A percentile compares a stretch with the other conserved stretches of the same genome.
These are phyloP conservation scores for Branchipolynoe longqiensis DNA, from an alignment of 2,888 invertebrate genomes.

Conservation along the genomic window DNA sequence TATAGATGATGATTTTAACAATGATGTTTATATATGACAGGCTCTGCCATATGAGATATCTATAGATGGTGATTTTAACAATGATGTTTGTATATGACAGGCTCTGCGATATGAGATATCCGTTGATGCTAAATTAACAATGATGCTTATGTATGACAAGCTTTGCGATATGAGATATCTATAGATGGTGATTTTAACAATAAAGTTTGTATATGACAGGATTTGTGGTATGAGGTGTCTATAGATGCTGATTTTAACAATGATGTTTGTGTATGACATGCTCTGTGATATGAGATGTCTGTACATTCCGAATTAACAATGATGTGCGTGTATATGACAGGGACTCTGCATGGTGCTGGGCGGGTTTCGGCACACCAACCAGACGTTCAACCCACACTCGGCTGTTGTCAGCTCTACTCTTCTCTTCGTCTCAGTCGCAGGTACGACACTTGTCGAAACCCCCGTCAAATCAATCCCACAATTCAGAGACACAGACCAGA, in stretches of 20 bases:
- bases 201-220: not conserved
- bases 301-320: no score
- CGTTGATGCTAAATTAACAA: no score
- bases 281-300: not conserved
- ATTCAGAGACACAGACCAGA: no score
- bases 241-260: not conserved
- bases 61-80: not conserved
- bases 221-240: not conserved
- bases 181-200: not conserved
- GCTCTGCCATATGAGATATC: not conserved
- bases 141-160: no score
- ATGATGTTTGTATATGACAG: no score
- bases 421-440: slow-evolving; percentile 78
- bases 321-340: no score
- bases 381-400: slow-evolving; percentile 78
- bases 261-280: not conserved
- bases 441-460: slow-evolving; percentile 66
- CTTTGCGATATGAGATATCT: not conserved
- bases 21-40: not conserved
- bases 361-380: slow-evolving; percentile 77
- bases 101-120: no score
- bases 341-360: slow-evolving; percentile 79
- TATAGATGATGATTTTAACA: not conserved
- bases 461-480: no score
- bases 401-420: slow-evolving; percentile 77